These are phyloP conservation scores for Drosophila kanapiae DNA, from an alignment of 1,140 invertebrate species.

Conservation along the genomic window DNA sequence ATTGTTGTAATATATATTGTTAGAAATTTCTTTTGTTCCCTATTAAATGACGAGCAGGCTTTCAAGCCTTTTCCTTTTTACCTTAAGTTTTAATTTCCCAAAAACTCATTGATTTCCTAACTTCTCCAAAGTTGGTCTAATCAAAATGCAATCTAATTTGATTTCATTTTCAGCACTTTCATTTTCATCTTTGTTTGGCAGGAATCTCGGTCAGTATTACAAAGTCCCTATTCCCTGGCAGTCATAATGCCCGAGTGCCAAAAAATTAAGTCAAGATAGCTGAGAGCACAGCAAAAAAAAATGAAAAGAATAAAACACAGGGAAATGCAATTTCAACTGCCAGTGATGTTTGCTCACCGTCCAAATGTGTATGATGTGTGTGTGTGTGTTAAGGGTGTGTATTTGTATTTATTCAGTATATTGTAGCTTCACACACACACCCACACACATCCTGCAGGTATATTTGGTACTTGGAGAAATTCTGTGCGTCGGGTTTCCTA, in stretches of 20 bases:
- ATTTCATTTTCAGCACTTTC: neutral
- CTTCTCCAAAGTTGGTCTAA: neutral
- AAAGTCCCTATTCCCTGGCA: neutral
- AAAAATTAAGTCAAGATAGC: slow-evolving; percentile 71
- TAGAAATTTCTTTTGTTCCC: neutral
- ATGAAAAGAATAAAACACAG: slow-evolving; percentile 9
- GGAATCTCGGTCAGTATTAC: neutral
- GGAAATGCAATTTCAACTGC: slow-evolving; percentile 64
- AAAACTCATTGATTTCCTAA: neutral
- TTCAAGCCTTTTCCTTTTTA: too few relatives aligned
- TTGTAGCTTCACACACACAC: slow-evolving; percentile 49
- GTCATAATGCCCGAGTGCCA: slow-evolving; percentile 51
- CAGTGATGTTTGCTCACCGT: slow-evolving; percentile 45
- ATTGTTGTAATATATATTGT: too few relatives aligned
- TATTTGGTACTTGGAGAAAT: slow-evolving; percentile 27
- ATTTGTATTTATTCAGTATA: slow-evolving; percentile 74
- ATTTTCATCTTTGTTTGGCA: slow-evolving; percentile 5
- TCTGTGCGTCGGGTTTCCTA: slow-evolving; percentile 18
- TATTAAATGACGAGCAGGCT: too few relatives aligned
- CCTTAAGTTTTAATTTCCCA: neutral
- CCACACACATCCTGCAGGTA: slow-evolving; percentile 1
- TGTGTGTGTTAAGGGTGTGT: slow-evolving; percentile 20
- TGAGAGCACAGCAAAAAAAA: slow-evolving; percentile 9
- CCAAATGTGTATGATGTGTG: slow-evolving; percentile 16
- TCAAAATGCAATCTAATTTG: neutral